Conservation (phyloP, 2,113 vertebrate genomes). For the Leptodactylus fuscus region DNA sequence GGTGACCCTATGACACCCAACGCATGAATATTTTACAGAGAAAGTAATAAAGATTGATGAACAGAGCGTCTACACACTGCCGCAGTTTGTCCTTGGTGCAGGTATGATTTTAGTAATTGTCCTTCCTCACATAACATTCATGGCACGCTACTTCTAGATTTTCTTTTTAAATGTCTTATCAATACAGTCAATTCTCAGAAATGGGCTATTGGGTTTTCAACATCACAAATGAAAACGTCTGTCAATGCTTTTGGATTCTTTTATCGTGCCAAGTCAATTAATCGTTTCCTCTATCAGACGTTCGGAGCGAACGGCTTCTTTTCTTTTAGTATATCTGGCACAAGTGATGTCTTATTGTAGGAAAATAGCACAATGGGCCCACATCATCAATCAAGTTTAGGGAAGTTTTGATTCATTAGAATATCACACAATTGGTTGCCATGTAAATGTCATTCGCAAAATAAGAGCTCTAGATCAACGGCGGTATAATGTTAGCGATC, state of each 20-base stretch:
- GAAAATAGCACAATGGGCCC: background rate
- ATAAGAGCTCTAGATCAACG: too few relatives aligned
- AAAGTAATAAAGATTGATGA: slow-evolving; percentile 9
- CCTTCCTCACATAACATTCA: background rate
- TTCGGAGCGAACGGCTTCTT: background rate
- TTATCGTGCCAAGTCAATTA: slow-evolving; percentile 22
- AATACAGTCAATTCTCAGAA: slow-evolving; percentile 36
- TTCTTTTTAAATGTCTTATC: slow-evolving; percentile 46
- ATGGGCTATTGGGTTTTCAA: background rate
- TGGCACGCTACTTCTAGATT: slow-evolving; percentile 18
- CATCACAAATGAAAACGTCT: slow-evolving; percentile 33
- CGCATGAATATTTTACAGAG: slow-evolving; percentile 18
- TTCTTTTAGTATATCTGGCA: background rate
- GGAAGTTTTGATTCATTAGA: background rate
- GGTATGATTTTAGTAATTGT: slow-evolving; percentile 25
- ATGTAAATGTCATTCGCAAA: too few relatives aligned
- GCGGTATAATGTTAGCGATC: too few relatives aligned
- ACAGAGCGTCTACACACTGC: background rate
- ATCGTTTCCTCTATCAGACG: background rate
- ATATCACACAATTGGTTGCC: background rate
- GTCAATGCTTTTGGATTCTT: slow-evolving; percentile 9
- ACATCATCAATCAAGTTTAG: background rate
- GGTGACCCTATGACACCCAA: background rate
- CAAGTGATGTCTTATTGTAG: background rate
- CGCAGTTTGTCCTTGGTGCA: slow-evolving; percentile 24